Evolutionary conservation across 2,113 vertebrate species (phyloP).

Genomic region (Hipposideros armiger): DNA sequence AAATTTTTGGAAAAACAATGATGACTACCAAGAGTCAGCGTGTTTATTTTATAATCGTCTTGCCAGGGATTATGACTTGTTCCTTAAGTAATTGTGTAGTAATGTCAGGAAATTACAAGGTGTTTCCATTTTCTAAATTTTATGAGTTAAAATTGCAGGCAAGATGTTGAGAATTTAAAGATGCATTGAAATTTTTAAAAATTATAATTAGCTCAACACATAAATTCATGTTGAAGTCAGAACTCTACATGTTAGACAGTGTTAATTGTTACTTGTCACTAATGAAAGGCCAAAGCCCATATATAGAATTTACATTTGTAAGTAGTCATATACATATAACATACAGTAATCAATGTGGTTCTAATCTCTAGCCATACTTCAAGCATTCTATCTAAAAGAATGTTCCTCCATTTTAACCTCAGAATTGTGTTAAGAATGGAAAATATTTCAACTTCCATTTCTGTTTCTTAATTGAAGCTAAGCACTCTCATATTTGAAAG

Average conservation of each 20-base stretch:
- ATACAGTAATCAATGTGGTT: background rate
- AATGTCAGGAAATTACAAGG: background rate
- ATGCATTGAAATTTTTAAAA: background rate
- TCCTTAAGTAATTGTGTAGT: background rate
- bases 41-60: background rate
- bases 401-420: background rate
- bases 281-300: background rate
- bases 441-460: background rate
- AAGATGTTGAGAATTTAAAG: background rate
- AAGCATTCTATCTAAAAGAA: background rate
- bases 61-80: background rate
- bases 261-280: background rate
- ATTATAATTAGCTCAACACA: background rate
- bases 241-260: too few relatives aligned
- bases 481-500: background rate
- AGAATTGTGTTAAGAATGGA: background rate
- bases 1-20: background rate
- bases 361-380: background rate
- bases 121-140: constrained; percentile 8
- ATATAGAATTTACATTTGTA: background rate
- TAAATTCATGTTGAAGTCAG: background rate
- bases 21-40: background rate
- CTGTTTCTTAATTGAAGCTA: background rate
- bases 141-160: background rate
- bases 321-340: background rate